Conservation (phyloP, 2,797 vertebrate genomes). For the Galaxias olidus region DNA sequence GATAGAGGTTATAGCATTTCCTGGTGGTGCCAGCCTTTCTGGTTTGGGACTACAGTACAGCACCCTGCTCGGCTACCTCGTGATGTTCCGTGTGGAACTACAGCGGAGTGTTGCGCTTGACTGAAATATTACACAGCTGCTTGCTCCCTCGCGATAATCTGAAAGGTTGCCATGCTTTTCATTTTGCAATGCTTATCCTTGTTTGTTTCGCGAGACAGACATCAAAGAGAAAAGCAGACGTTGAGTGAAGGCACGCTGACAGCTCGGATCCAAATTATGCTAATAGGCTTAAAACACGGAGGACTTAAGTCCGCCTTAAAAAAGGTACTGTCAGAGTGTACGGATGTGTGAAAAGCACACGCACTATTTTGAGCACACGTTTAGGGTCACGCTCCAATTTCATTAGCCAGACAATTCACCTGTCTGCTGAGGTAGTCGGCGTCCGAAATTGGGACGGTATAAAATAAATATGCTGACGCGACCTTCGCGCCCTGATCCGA, state of each 20-base stretch:
- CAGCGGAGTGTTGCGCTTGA: too few relatives aligned
- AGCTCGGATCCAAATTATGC: not conserved
- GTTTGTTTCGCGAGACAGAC: too few relatives aligned
- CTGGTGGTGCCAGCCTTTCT: constrained; percentile 21
- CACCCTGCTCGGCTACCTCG: constrained; percentile 11
- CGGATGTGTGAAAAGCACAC: not conserved
- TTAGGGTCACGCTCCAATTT: not conserved
- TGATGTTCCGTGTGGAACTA: constrained; percentile 20
- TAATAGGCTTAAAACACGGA: not conserved
- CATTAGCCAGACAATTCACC: not conserved
- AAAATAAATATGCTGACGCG: not conserved
- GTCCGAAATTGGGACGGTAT: not conserved
- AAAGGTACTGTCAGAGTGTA: not conserved
- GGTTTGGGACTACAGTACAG: constrained; percentile 16
- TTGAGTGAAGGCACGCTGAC: not conserved
- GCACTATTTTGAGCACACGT: not conserved
- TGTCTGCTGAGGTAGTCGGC: not conserved
- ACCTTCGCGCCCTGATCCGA: too few relatives aligned
- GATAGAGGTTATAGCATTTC: constrained; percentile 26
- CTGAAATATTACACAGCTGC: too few relatives aligned
- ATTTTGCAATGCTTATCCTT: too few relatives aligned
- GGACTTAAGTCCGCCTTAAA: not conserved
- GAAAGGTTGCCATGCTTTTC: too few relatives aligned
- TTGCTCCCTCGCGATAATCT: too few relatives aligned
- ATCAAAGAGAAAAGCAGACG: too few relatives aligned